These are phyloP conservation scores for Seira sanloemensis DNA, from an alignment of 2,888 invertebrate species.

Conservation along the genomic window DNA sequence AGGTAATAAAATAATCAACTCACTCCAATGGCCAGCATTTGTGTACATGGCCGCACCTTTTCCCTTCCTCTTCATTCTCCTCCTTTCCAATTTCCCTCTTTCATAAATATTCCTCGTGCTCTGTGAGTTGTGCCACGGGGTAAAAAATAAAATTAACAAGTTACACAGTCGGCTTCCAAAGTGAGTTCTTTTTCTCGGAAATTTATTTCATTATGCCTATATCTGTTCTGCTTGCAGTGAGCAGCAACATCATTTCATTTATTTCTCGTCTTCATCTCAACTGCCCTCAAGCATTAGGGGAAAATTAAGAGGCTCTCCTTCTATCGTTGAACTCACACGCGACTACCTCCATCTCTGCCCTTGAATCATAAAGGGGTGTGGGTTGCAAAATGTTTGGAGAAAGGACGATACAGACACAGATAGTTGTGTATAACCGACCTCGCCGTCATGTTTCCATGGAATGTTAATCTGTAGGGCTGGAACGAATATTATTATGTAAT, in stretches of 20 bases:
- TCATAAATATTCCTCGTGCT: slow-evolving; percentile 5
- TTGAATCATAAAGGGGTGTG: too few species aligned
- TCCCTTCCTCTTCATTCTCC: background rate
- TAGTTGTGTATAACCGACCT: too few species aligned
- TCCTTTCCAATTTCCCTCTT: slow-evolving; percentile 2
- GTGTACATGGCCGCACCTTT: background rate
- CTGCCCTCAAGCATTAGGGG: background rate
- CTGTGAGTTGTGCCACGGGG: slow-evolving; percentile 25
- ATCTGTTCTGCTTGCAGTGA: too few species aligned
- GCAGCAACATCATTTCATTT: background rate
- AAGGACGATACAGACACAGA: too few species aligned
- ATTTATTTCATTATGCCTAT: slow-evolving; percentile 3
- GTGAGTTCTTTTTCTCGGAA: background rate
- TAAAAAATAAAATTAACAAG: slow-evolving; percentile 31
- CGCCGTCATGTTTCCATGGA: too few species aligned
- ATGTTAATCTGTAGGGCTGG: background rate
- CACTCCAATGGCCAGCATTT: slow-evolving; percentile 25
- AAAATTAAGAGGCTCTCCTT: background rate
- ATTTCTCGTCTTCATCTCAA: background rate
- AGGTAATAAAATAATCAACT: slow-evolving; percentile 53
- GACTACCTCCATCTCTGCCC: background rate
- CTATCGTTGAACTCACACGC: too few species aligned
- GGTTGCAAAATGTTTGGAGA: too few species aligned
- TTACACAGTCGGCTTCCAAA: background rate
- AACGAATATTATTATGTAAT: background rate